Evolutionary conservation across 2,888 invertebrate species (phyloP).

Genomic region (Mechanitis mazaeus): DNA sequence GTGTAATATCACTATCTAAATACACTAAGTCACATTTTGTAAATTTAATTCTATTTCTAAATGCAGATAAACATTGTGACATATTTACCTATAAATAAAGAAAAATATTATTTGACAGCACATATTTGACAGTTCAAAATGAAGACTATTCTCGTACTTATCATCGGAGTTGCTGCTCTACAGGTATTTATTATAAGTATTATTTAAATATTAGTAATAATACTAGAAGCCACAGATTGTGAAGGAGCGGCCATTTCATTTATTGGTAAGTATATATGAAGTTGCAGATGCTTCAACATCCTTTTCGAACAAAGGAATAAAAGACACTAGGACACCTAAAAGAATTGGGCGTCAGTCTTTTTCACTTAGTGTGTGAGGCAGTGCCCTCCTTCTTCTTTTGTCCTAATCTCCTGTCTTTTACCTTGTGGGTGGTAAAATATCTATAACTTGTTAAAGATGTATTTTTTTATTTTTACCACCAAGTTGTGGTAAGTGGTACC

Average conservation of each 20-base stretch:
- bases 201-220: background rate
- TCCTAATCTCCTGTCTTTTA: no score
- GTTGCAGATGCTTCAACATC: no score
- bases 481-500: no score
- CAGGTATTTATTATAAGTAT: constrained; percentile 38
- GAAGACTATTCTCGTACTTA: constrained; percentile 39
- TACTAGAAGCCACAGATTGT: background rate
- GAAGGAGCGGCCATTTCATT: background rate
- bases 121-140: constrained; percentile 31
- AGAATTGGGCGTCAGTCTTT: no score
- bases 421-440: no score
- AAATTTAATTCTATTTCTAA: constrained; percentile 9
- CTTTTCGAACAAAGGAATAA: no score
- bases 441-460: no score
- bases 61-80: constrained; percentile 18
- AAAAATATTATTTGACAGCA: background rate
- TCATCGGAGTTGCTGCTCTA: constrained; percentile 36
- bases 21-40: background rate
- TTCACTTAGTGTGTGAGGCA: no score
- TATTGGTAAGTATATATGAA: background rate
- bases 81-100: constrained; percentile 17
- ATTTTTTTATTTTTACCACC: no score
- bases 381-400: no score
- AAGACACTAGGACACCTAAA: no score
- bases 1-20: constrained; percentile 2